Percentiles rank a stretch among this genome's conserved stretches.
phyloP scores from a whole-genome alignment of 1,140 invertebrate species.

The Temnothorax nylanderi region DNA sequence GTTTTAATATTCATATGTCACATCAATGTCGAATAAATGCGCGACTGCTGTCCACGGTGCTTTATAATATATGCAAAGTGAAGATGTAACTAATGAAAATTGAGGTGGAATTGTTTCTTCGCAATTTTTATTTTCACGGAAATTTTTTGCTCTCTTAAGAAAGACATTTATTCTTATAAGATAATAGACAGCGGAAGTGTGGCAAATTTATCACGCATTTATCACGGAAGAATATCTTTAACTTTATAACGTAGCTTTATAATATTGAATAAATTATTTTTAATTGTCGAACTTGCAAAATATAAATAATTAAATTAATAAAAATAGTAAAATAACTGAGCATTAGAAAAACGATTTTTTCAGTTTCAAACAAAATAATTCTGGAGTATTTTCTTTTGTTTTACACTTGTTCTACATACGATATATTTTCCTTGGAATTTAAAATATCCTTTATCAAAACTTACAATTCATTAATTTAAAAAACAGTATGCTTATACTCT shows the following conservation, averaged over 20 bases:
- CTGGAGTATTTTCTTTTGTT: background rate
- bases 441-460: background rate
- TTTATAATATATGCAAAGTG: constrained; percentile 18
- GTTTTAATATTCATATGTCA: constrained; percentile 58
- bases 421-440: background rate
- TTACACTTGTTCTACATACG: background rate
- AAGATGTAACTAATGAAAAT: constrained; percentile 42
- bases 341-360: background rate
- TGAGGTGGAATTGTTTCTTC: constrained; percentile 32
- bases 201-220: background rate
- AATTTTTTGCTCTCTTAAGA: background rate
- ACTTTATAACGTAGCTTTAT: background rate
- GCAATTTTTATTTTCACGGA: constrained; percentile 16
- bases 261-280: background rate
- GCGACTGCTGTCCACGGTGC: constrained; percentile 43
- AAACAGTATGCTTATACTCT: background rate
- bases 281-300: background rate
- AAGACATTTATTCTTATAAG: background rate
- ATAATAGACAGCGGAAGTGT: background rate
- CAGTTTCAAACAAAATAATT: background rate
- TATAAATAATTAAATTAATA: background rate
- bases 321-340: background rate
- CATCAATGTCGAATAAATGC: constrained; percentile 56
- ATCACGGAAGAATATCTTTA: background rate
- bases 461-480: background rate